Percentiles rank a stretch among this genome's conserved stretches.
These are phyloP conservation scores for Agapostemon virescens DNA, from an alignment of 2,888 invertebrate genomes.

Conservation along the genomic window DNA sequence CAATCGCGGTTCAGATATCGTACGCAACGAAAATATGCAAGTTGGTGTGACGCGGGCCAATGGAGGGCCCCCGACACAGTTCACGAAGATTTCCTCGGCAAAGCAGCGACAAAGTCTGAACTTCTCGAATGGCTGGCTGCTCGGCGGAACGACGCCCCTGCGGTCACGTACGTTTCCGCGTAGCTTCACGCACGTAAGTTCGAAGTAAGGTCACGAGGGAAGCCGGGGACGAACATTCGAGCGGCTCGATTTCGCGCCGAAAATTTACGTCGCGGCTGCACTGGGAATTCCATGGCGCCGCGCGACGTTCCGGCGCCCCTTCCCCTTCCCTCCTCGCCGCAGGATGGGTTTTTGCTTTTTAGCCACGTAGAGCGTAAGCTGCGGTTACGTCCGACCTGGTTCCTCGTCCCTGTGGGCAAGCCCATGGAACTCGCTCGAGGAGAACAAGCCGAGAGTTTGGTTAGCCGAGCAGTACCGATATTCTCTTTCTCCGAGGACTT, in stretches of 20 bases:
- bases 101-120: constrained; percentile 25
- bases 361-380: constrained; percentile 63
- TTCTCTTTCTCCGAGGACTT: constrained; percentile 49
- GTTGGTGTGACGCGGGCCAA: background rate
- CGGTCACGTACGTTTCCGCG: constrained; percentile 50
- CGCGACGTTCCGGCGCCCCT: constrained; percentile 16
- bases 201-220: constrained; percentile 48
- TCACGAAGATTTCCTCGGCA: constrained; percentile 29
- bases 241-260: constrained; percentile 58
- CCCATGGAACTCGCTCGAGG: constrained; percentile 27
- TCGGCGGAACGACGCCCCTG: constrained; percentile 16
- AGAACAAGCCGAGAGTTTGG: constrained; percentile 58
- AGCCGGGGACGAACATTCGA: constrained; percentile 36
- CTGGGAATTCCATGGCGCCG: constrained; percentile 65
- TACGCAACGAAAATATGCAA: constrained; percentile 29
- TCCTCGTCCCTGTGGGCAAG: constrained; percentile 46
- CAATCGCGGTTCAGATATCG: constrained; percentile 9
- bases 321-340: background rate
- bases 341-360: constrained; percentile 62
- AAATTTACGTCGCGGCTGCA: constrained; percentile 69
- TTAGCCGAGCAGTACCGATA: constrained; percentile 46
- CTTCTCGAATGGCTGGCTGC: constrained; percentile 41
- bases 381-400: constrained; percentile 61
- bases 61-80: constrained; percentile 1
- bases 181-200: constrained; percentile 50